Evolutionary conservation across 2,888 invertebrate species (phyloP).

Genomic region (Himalopsyche tibetana): DNA sequence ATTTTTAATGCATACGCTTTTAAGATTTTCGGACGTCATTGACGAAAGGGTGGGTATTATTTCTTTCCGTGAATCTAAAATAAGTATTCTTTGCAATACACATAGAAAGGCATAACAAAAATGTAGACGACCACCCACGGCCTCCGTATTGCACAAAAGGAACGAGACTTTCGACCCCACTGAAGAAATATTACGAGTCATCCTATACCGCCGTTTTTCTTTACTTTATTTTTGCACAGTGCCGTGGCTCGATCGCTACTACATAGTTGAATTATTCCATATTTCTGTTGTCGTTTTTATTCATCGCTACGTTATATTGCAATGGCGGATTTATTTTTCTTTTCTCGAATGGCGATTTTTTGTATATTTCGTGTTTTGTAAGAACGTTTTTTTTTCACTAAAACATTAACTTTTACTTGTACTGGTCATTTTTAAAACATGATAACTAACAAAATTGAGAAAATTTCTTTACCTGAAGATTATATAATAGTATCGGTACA

Average conservation of each 20-base stretch:
- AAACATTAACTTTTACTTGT: too few species aligned
- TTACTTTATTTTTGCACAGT: slow-evolving; percentile 33
- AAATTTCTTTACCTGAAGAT: too few species aligned
- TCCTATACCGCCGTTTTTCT: slow-evolving; percentile 14
- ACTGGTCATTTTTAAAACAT: too few species aligned
- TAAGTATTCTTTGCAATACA: slow-evolving; percentile 28
- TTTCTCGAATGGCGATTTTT: too few species aligned
- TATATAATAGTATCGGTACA: too few species aligned
- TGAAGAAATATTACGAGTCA: slow-evolving; percentile 49
- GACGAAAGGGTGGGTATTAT: neutral
- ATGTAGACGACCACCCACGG: neutral
- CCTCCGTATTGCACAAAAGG: slow-evolving; percentile 31
- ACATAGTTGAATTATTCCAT: neutral
- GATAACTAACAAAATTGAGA: too few species aligned
- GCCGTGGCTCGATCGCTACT: slow-evolving; percentile 17
- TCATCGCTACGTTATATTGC: too few species aligned
- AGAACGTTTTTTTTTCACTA: too few species aligned
- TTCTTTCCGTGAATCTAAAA: neutral
- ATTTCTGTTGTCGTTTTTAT: too few species aligned
- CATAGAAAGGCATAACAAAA: slow-evolving; percentile 12
- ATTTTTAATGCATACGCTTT: too few species aligned
- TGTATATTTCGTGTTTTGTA: too few species aligned
- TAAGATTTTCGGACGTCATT: neutral
- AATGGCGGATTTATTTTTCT: too few species aligned
- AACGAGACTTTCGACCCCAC: slow-evolving; percentile 28